These are phyloP conservation scores for Proteles cristata DNA, from an alignment of 2,113 vertebrate genomes.

Conservation along the genomic window DNA sequence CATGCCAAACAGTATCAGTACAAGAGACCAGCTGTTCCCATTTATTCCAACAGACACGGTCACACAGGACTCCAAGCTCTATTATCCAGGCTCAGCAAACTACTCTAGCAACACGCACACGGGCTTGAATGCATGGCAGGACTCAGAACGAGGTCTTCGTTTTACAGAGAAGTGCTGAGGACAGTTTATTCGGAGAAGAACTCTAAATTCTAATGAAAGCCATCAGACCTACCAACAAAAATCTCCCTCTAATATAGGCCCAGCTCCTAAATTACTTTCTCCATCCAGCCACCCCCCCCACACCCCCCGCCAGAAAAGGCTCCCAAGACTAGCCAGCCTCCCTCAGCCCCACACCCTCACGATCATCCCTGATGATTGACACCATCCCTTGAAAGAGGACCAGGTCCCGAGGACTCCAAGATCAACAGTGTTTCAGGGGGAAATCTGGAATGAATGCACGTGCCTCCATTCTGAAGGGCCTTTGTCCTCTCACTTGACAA, in stretches of 20 bases:
- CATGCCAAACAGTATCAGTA: conserved; percentile 66
- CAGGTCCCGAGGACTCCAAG: background rate
- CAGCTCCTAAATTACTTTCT: background rate
- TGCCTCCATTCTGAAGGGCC: conserved; percentile 1
- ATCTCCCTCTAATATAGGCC: background rate
- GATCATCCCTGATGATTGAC: background rate
- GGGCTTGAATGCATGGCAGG: conserved; percentile 45
- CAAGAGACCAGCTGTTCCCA: conserved; percentile 62
- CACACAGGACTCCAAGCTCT: conserved; percentile 18
- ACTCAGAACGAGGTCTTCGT: background rate
- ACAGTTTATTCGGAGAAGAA: conserved; percentile 8
- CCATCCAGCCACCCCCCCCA: background rate
- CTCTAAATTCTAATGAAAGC: conserved; percentile 48
- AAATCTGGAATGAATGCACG: background rate
- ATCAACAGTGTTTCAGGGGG: background rate
- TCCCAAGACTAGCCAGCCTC: background rate
- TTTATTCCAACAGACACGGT: conserved; percentile 68
- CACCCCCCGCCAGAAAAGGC: too few species aligned
- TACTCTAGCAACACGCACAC: background rate
- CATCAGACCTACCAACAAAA: background rate
- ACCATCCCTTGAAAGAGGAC: background rate
- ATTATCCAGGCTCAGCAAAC: conserved; percentile 36
- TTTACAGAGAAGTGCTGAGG: conserved; percentile 54
- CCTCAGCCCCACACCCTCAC: background rate
- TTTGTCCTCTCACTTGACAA: conserved; percentile 49